These are phyloP conservation scores for Phaetusa simplex DNA, from an alignment of 2,113 vertebrate genomes.

Conservation along the genomic window DNA sequence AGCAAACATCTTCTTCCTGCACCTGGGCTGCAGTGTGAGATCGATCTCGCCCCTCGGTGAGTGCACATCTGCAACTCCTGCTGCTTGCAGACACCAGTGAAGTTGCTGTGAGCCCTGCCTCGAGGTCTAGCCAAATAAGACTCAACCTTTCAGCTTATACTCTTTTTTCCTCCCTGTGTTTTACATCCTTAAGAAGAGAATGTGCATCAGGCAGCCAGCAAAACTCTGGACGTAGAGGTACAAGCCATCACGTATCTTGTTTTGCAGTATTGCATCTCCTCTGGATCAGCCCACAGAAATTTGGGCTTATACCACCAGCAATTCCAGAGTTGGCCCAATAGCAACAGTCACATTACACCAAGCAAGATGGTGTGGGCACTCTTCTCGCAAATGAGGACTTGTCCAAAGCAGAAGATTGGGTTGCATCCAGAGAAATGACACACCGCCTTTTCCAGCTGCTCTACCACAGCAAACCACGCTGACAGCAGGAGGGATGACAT, in stretches of 20 bases:
- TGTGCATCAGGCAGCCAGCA: neutral
- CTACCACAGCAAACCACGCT: neutral
- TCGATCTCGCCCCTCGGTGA: fast-evolving
- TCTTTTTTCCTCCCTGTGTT: neutral
- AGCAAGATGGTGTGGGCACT: neutral
- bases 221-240: neutral
- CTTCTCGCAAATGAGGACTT: neutral
- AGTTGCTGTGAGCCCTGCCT: neutral
- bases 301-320: neutral
- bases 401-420: neutral
- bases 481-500: too few species aligned
- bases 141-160: neutral
- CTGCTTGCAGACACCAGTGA: neutral
- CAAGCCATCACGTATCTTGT: neutral
- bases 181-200: neutral
- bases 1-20: neutral
- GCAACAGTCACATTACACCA: neutral
- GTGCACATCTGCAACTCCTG: neutral
- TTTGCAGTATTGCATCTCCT: neutral
- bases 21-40: neutral
- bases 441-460: neutral
- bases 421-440: neutral
- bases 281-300: neutral
- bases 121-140: neutral
- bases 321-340: neutral